Conservation (phyloP, 2,888 invertebrate species). For the Apotomis capreana region DNA sequence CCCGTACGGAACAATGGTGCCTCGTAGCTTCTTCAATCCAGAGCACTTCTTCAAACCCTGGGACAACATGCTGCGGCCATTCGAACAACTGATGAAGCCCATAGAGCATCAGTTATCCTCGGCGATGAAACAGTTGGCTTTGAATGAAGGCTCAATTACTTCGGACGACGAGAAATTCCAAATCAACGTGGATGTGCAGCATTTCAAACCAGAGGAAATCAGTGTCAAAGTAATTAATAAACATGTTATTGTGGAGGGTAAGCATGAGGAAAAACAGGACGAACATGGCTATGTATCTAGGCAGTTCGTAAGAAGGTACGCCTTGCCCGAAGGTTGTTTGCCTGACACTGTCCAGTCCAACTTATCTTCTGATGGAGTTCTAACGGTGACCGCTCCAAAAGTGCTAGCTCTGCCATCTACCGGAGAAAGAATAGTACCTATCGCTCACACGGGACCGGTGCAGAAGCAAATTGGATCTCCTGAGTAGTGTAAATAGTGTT, state of each 20-base stretch:
- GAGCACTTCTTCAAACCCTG: conserved; percentile 53
- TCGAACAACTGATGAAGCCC: conserved; percentile 57
- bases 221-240: conserved; percentile 88
- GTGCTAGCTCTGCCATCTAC: conserved; percentile 67
- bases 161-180: conserved; percentile 84
- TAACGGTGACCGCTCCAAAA: conserved; percentile 88
- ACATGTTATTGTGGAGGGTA: conserved; percentile 87
- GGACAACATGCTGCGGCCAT: conserved; percentile 53
- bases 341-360: conserved; percentile 87
- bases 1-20: conserved; percentile 50
- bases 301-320: conserved; percentile 88
- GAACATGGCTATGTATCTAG: conserved; percentile 88
- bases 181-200: conserved; percentile 89
- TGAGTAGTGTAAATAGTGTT: conserved; percentile 14
- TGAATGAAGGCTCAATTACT: conserved; percentile 73
- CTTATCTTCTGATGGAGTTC: conserved; percentile 89
- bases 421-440: conserved; percentile 84
- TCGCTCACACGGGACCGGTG: conserved; percentile 84
- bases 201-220: conserved; percentile 90
- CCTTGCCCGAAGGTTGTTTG: conserved; percentile 88
- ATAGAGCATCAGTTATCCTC: conserved; percentile 62
- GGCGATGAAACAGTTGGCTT: conserved; percentile 67
- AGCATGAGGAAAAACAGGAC: conserved; percentile 90
- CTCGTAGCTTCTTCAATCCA: conserved; percentile 47
- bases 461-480: conserved; percentile 60